These are phyloP conservation scores for Euura saliciscinereae DNA, from an alignment of 1,140 invertebrate species.

Conservation along the genomic window DNA sequence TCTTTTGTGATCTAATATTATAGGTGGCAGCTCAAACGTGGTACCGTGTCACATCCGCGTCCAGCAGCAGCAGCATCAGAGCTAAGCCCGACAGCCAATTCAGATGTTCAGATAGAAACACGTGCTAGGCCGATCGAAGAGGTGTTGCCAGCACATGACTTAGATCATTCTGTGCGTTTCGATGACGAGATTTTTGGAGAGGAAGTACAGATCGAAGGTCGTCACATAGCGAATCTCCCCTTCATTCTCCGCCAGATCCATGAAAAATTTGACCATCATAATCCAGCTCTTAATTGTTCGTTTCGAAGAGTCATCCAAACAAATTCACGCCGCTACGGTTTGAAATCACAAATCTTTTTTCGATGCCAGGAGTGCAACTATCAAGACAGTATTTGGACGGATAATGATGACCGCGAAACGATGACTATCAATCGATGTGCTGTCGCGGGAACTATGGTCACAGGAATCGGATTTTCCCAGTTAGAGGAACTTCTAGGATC, in stretches of 20 bases:
- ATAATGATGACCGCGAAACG: background rate
- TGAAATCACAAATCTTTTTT: background rate
- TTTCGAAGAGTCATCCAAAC: slow-evolving; percentile 8
- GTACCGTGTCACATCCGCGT: no score
- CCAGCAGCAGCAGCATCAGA: no score
- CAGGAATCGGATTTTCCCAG: slow-evolving; percentile 30
- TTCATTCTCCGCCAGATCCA: slow-evolving; percentile 14
- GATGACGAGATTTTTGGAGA: no score
- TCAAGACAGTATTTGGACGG: background rate
- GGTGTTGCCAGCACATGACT: no score
- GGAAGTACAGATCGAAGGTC: slow-evolving; percentile 8
- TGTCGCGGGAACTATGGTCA: slow-evolving; percentile 26
- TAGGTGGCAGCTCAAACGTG: no score
- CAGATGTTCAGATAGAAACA: no score
- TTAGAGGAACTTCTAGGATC: slow-evolving; percentile 30
- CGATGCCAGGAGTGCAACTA: background rate
- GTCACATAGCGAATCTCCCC: slow-evolving; percentile 15
- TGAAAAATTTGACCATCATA: slow-evolving; percentile 14
- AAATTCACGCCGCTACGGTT: background rate
- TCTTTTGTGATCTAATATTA: no score
- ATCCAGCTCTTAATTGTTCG: background rate
- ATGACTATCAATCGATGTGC: slow-evolving; percentile 25
- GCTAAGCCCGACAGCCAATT: no score
- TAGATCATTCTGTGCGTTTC: no score
- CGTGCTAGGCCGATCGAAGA: no score